Conservation (phyloP, 1,140 invertebrate genomes). For the Agrilus planipennis region DNA sequence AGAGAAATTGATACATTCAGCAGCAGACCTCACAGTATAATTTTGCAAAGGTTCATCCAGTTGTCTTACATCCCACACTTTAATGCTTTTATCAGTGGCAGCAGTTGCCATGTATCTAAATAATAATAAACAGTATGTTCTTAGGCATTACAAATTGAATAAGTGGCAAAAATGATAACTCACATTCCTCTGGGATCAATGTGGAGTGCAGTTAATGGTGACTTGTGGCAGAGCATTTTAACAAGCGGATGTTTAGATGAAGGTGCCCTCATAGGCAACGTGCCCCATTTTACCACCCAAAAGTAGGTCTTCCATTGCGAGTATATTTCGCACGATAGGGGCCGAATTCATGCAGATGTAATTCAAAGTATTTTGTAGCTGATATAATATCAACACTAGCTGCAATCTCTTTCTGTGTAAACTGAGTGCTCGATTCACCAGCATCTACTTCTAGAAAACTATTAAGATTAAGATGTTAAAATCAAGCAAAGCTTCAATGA, state of each 20-base stretch:
- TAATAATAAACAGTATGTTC: too few relatives aligned
- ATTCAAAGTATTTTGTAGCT: slow-evolving; percentile 81
- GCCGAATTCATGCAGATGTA: slow-evolving; percentile 77
- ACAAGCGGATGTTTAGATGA: slow-evolving; percentile 74
- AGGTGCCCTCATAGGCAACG: slow-evolving; percentile 94
- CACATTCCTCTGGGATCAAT: slow-evolving; percentile 77
- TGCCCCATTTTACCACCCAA: slow-evolving; percentile 87
- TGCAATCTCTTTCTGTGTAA: slow-evolving; percentile 73
- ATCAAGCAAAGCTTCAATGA: too few relatives aligned
- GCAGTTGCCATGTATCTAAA: slow-evolving; percentile 82
- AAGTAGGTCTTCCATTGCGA: slow-evolving; percentile 80
- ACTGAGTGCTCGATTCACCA: slow-evolving; percentile 64
- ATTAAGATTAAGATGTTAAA: too few relatives aligned
- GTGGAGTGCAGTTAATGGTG: slow-evolving; percentile 65
- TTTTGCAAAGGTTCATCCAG: slow-evolving; percentile 61
- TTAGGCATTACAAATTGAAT: too few relatives aligned
- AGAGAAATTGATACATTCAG: slow-evolving; percentile 73
- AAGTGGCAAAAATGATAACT: slow-evolving; percentile 26
- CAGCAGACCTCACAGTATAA: slow-evolving; percentile 54
- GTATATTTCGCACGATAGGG: slow-evolving; percentile 84
- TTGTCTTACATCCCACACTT: slow-evolving; percentile 91
- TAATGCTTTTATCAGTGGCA: slow-evolving; percentile 66
- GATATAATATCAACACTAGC: slow-evolving; percentile 77
- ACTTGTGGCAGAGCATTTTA: slow-evolving; percentile 82
- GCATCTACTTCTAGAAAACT: slow-evolving; percentile 69